These are phyloP conservation scores for Bugulina stolonifera DNA, from an alignment of 2,888 invertebrate genomes.

Conservation along the genomic window DNA sequence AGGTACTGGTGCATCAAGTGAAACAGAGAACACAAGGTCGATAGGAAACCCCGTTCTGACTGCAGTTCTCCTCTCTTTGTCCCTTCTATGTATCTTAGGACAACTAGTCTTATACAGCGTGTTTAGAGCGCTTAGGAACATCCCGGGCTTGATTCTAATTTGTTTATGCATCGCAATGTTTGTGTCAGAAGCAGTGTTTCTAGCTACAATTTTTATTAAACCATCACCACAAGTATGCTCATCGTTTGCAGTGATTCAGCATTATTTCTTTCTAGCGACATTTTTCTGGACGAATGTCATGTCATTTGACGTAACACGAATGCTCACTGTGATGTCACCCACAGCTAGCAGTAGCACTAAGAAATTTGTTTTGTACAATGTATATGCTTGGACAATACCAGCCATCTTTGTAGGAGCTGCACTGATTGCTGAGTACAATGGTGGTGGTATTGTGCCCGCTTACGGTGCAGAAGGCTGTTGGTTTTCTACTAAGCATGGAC, in stretches of 20 bases:
- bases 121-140: conserved; percentile 1
- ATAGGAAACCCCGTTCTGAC: background rate
- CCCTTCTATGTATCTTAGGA: background rate
- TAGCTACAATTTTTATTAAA: background rate
- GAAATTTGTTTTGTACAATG: conserved; percentile 27
- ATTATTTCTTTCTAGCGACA: conserved; percentile 57
- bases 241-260: conserved; percentile 53
- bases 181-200: background rate
- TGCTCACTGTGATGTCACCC: conserved; percentile 38
- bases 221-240: conserved; percentile 40
- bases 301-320: conserved; percentile 60
- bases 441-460: background rate
- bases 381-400: conserved; percentile 29
- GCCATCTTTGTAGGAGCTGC: conserved; percentile 25
- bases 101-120: background rate
- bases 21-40: background rate
- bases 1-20: background rate
- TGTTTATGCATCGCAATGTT: background rate
- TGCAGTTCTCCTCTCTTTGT: background rate
- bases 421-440: background rate
- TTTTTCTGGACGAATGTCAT: conserved; percentile 59
- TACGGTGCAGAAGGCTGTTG: conserved; percentile 28
- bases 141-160: conserved; percentile 1
- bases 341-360: conserved; percentile 18
- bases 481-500: conserved; percentile 23